These are phyloP conservation scores for Sciurus niger DNA, from an alignment of 2,113 vertebrate genomes.

Conservation along the genomic window DNA sequence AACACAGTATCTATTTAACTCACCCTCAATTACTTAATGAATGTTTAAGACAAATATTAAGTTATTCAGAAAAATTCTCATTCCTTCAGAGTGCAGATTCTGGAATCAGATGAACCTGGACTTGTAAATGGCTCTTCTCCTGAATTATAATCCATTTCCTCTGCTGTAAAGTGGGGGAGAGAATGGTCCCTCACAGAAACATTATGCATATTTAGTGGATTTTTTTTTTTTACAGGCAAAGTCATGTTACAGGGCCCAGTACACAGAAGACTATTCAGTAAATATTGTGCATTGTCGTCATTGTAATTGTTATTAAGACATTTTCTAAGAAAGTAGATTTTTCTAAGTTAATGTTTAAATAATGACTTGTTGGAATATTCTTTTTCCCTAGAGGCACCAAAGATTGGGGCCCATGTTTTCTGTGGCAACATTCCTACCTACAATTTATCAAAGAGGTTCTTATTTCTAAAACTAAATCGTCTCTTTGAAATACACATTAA, in stretches of 20 bases:
- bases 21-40: background rate
- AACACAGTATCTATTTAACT: background rate
- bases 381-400: background rate
- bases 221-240: background rate
- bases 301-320: background rate
- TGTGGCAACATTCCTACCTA: background rate
- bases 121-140: background rate
- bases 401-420: background rate
- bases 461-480: background rate
- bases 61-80: background rate
- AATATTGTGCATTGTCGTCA: background rate
- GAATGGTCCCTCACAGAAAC: background rate
- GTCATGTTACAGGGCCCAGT: too few relatives aligned
- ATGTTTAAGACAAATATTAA: background rate
- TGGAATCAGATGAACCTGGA: background rate
- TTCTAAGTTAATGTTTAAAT: slow-evolving; percentile 54
- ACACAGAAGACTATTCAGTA: background rate
- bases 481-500: background rate
- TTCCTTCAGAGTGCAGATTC: background rate
- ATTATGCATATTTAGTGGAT: background rate
- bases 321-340: slow-evolving; percentile 31
- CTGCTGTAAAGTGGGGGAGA: background rate
- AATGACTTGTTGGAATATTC: background rate
- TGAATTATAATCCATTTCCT: background rate
- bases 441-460: background rate